Evolutionary conservation across 2,797 vertebrate species (phyloP).

Genomic region (Poeciliopsis turneri): DNA sequence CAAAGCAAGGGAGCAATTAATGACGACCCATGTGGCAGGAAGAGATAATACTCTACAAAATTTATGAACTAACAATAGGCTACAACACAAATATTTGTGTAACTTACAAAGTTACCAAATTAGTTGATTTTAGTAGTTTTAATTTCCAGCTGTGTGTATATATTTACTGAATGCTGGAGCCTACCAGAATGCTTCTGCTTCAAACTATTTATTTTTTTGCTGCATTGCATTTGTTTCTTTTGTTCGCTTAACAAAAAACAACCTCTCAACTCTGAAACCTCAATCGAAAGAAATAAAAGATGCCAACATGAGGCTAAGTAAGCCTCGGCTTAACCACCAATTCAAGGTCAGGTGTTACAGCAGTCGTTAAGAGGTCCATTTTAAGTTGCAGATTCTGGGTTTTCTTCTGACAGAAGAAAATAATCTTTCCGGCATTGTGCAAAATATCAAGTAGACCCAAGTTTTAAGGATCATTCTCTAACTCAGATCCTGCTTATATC

Average conservation of each 20-base stretch:
- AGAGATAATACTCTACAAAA: conserved; percentile 4
- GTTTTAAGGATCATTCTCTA: not conserved
- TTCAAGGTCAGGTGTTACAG: not conserved
- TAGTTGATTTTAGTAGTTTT: not conserved
- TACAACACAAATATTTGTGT: not conserved
- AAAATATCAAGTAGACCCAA: not conserved
- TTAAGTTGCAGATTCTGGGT: not conserved
- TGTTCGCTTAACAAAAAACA: not conserved
- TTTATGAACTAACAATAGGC: not conserved
- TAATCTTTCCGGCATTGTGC: no score
- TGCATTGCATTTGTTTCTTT: not conserved
- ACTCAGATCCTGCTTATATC: not conserved
- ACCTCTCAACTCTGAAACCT: not conserved
- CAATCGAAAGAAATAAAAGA: not conserved
- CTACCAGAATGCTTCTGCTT: not conserved
- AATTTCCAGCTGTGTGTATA: conserved; percentile 2
- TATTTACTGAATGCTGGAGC: not conserved
- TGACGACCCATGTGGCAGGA: not conserved
- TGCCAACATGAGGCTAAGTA: not conserved
- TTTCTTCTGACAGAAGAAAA: not conserved
- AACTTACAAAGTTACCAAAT: not conserved
- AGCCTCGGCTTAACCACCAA: not conserved
- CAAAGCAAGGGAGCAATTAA: conserved; percentile 1
- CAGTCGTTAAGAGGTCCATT: not conserved
- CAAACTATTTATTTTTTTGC: not conserved